Conservation (phyloP, 2,113 vertebrate genomes). For the Octodon degus region DNA sequence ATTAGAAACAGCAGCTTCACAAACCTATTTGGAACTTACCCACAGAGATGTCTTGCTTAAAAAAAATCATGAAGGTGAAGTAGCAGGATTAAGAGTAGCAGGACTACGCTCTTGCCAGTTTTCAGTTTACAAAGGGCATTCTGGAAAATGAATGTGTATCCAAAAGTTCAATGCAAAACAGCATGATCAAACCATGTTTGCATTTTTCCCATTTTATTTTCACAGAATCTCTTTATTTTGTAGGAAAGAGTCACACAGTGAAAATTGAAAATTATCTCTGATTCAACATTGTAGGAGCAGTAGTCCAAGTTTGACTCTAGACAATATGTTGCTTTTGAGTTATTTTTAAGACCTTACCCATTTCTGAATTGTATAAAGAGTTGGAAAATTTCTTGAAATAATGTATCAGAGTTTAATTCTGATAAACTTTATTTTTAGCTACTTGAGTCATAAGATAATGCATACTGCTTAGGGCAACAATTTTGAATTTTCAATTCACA, state of each 20-base stretch:
- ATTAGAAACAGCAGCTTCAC: background rate
- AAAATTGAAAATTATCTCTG: background rate
- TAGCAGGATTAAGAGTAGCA: background rate
- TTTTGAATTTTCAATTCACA: slow-evolving; percentile 25
- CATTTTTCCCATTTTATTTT: background rate
- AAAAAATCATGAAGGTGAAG: background rate
- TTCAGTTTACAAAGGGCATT: background rate
- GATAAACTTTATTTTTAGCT: background rate
- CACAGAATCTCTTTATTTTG: background rate
- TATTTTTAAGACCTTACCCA: background rate
- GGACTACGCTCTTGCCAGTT: background rate
- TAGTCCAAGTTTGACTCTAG: background rate
- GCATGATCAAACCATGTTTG: background rate
- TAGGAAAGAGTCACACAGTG: background rate
- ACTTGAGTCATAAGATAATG: background rate
- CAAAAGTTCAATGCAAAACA: background rate
- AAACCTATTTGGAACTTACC: background rate
- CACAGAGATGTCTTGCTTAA: background rate
- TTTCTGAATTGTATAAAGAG: background rate
- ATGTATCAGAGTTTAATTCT: background rate
- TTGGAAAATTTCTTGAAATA: background rate
- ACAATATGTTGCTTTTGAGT: background rate
- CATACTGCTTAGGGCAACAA: background rate
- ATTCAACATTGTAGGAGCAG: background rate
- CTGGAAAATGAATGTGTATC: background rate